Conservation (phyloP, 2,888 invertebrate genomes). For the Boloria euphrosyne region DNA sequence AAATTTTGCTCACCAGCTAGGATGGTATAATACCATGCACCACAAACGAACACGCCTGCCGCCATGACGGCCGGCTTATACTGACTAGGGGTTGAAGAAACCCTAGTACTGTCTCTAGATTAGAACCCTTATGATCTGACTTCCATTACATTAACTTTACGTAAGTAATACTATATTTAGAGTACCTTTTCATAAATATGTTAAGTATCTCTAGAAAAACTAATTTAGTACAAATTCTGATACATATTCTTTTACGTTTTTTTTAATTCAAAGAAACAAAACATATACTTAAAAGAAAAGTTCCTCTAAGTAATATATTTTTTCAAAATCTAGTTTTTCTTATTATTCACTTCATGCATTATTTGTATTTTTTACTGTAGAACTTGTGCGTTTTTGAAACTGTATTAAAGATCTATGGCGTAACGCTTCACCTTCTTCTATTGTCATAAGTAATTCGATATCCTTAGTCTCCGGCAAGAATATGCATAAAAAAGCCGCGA, state of each 20-base stretch:
- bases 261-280: too few relatives aligned
- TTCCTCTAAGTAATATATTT: too few relatives aligned
- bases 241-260: neutral
- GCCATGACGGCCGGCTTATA: constrained; percentile 60
- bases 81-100: constrained; percentile 56
- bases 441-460: constrained; percentile 87
- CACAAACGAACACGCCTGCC: constrained; percentile 65
- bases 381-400: too few relatives aligned
- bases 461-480: constrained; percentile 90
- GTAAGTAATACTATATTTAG: constrained; percentile 22
- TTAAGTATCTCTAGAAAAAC: neutral
- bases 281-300: too few relatives aligned
- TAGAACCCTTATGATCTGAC: constrained; percentile 64
- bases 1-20: constrained; percentile 60
- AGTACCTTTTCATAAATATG: constrained; percentile 2
- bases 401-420: too few relatives aligned
- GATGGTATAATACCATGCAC: constrained; percentile 74
- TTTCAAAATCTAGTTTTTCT: too few relatives aligned
- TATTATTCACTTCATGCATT: too few relatives aligned
- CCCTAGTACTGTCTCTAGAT: constrained; percentile 56
- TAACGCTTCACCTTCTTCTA: constrained; percentile 86
- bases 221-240: constrained; percentile 84
- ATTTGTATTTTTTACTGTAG: too few relatives aligned
- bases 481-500: constrained; percentile 84
- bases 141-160: constrained; percentile 35